phyloP scores from a whole-genome alignment of 2,888 invertebrate genomes.

The Macaria notata region DNA sequence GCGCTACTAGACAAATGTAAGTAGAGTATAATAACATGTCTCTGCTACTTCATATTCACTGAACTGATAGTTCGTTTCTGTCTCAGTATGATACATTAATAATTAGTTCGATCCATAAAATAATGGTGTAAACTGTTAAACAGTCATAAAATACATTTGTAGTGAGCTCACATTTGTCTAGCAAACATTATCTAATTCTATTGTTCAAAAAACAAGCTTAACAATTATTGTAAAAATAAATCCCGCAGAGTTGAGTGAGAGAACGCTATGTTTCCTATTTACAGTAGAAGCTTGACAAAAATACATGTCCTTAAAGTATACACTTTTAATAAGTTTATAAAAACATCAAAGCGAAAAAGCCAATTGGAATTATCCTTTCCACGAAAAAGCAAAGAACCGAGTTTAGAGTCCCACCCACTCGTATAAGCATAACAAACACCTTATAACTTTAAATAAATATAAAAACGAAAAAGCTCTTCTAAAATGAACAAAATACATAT shows the following conservation, averaged over 20 bases:
- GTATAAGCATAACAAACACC: conserved; percentile 16
- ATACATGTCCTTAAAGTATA: conserved; percentile 47
- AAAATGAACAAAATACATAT: too few relatives aligned
- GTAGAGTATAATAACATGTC: too few relatives aligned
- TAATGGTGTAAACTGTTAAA: too few relatives aligned
- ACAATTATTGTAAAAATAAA: conserved; percentile 38
- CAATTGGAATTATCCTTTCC: conserved; percentile 23
- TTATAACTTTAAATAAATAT: too few relatives aligned
- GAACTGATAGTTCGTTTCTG: too few relatives aligned
- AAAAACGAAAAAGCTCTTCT: too few relatives aligned
- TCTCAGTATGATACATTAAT: too few relatives aligned
- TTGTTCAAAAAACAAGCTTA: conserved; percentile 4
- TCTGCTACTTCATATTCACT: too few relatives aligned
- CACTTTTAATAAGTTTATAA: conserved; percentile 33
- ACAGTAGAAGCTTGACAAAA: conserved; percentile 66
- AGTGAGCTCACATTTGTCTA: too few relatives aligned
- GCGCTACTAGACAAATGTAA: conserved; percentile 30
- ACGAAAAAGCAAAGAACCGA: conserved; percentile 21
- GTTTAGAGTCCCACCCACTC: background rate
- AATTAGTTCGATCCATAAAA: too few relatives aligned
- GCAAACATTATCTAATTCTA: too few relatives aligned
- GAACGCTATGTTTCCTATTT: conserved; percentile 60
- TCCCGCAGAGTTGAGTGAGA: conserved; percentile 35
- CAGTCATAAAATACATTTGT: too few relatives aligned
- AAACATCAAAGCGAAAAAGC: conserved; percentile 52